Base-by-base conservation (phyloP, 2,888 invertebrate species). In the Cistogaster globosa region DNA sequence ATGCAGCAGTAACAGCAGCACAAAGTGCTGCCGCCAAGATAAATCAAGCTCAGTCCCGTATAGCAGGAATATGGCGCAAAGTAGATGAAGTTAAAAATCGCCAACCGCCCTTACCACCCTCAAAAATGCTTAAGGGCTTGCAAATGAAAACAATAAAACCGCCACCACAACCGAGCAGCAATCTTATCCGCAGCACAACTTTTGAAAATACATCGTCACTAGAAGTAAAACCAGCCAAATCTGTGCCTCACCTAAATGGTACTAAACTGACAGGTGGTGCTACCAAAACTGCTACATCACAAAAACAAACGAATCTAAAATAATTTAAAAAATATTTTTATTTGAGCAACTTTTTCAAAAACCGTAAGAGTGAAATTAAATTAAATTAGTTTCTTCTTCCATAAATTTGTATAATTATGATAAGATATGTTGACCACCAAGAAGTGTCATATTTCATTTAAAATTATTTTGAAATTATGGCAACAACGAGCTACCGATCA, bases 31-130 rank as follows among this genome's bases (percentile, higher is more conserved):
- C 90, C 1, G 88, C 88, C 0, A 92, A 90, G 83, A 90, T 91
- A 20, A 90, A 89, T 80, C 91, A 91, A 84, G 90, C 92, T 18
- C 90, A 91, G 77, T 92, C 92, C 83, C 92, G 92, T 67, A 92
- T 93, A 68, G 92, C 92, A 53, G 91, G 91, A 18, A 91, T 92
- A 53, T 92, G 92, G 92, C 92, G 92, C 78, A 90, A 90, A 45
- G 89, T 90, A 11, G 92, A 92, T 63, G 92, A 92, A 60, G 90
- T 87, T 2, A 92, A 91, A 75, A 88, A 84, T 36, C 88, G 87
- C 53, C 87, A 83, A 58, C 82, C 48, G 26, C 63, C 22, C 53
- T 20, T n/a, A 12, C 14, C 26, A 20, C 57, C 60, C 12, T 71
- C 76, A n/a, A 83, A 82, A 71, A 53, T 62, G n/a, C 14, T 69